Base-by-base conservation (phyloP, 2,888 invertebrate species). In the Drosophila vallismaia region DNA sequence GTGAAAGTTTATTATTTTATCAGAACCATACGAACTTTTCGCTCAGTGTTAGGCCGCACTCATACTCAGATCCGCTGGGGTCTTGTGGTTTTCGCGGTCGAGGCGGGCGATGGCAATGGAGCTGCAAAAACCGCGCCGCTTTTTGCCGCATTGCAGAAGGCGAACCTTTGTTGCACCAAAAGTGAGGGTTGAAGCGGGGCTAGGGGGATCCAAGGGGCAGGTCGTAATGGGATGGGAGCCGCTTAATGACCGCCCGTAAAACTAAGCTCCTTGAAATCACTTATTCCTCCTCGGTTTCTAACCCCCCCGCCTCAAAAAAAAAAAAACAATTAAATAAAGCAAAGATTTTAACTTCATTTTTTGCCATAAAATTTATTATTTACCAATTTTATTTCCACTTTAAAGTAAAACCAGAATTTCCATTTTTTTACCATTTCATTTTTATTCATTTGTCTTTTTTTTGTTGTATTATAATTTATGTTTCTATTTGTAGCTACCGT, bases 131-230 rank as follows among this genome's bases (percentile, higher is more conserved):
- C 69, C 69, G 50, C 80, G 69, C 76, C 76, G 86, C 86, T 75
- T 84, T 64, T 84, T 85, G 83, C 81, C 83, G 83, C 83, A 84
- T 85, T 84, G 83, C 83, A 84, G 85, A 60, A 77, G 56, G 55
- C 64, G 68, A 69, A 54, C 79, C 79, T 85, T 83, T 83, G 83
- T 80, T 79, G 81, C 84, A 76, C 64, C 57, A 46, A 54, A 57
- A 40, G 56, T 48, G 56, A 38, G 28, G 42, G 24, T 19, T 1
- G 19, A 19, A 19, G 12, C 8, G 38, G 48, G n/a, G 44, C 4
- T n/a, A n/a, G n/a, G n/a, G n/a, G n/a, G n/a, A n/a, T n/a, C n/a
- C n/a, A 10, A 19, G 26, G 28, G 10, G 24, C 24, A 28, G 40
- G 8, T n/a, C 12, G 38, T 6, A 38, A 38, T 8, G 12, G 36